Evolutionary conservation across 2,888 invertebrate genomes (phyloP).

Genomic region (Argynnis bischoffii): DNA sequence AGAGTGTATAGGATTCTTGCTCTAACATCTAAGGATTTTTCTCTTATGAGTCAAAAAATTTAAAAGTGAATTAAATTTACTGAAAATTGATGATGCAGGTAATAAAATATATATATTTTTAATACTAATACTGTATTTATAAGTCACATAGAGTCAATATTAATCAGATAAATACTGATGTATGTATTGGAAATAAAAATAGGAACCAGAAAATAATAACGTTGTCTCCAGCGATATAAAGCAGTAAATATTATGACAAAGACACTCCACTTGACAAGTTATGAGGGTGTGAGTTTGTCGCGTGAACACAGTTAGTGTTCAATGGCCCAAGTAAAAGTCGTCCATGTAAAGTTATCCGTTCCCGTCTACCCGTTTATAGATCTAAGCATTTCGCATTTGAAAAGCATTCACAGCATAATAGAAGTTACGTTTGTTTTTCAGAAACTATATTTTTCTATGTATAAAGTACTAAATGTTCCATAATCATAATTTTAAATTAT

Average conservation of each 20-base stretch:
- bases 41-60: not conserved
- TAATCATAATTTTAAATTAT: too few species aligned
- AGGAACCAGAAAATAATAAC: slow-evolving; percentile 1
- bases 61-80: not conserved
- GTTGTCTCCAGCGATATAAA: slow-evolving; percentile 6
- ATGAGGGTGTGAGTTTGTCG: slow-evolving; percentile 38
- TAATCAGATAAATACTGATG: not conserved
- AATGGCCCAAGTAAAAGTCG: slow-evolving; percentile 54
- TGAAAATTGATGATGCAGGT: too few species aligned
- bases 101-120: too few species aligned
- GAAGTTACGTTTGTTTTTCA: slow-evolving; percentile 2
- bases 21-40: not conserved
- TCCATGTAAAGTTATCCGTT: slow-evolving; percentile 48
- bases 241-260: slow-evolving; percentile 24
- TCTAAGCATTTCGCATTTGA: slow-evolving; percentile 14
- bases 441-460: too few species aligned
- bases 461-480: too few species aligned
- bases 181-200: slow-evolving; percentile 10
- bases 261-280: slow-evolving; percentile 29
- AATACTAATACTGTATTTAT: too few species aligned
- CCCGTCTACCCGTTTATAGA: slow-evolving; percentile 37
- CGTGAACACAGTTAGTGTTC: slow-evolving; percentile 49
- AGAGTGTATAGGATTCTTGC: not conserved
- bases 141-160: too few species aligned
- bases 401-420: slow-evolving; percentile 19